Evolutionary conservation across 2,113 vertebrate species (phyloP), one percentile per base, ranked within the genome.

Genomic region (Anolis sagrei): DNA sequence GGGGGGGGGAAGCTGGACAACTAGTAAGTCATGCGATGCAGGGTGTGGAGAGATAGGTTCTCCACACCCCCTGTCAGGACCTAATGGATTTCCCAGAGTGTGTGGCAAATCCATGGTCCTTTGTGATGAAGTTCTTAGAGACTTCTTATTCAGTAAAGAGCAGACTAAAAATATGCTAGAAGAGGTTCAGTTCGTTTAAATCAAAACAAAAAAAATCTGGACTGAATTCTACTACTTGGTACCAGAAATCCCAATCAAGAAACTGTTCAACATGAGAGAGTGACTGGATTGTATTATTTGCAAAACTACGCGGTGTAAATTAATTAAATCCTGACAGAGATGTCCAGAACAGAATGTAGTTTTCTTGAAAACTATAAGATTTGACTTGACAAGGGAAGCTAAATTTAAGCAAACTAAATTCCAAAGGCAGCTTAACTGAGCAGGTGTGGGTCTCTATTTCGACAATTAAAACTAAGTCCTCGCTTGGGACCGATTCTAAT

Each of bases 381-480:
- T n/a, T 54, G 29, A 32, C n/a, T 32, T 58, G n/a, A 77, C 49
- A 54, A 54, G 49, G n/a, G 6, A 19, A 48, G 49, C 48, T 77
- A 54, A 77, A 77, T 77, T 32, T 77, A 77, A 77, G 21, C 18
- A 32, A 76, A 76, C 74, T 72, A 36, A 73, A 73, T 73, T 73
- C 36, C 72, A 73, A 19, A 73, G 21, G 72, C 72, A 39, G 72
- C 36, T 25, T 73, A 73, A 10, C 16, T 39, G 16, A 19, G 16
- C 18, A 72, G 32, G 34, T 39, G 14, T 36, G 19, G 36, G 34
- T 3, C 34, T 44, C 19, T 73, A 34, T 73, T 73, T 73, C 34
- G 39, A 73, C 34, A 39, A 73, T 73, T 73, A 73, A 73, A 16
- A 19, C 27, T 9, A 44, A 39, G 36, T 13, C 36, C 36, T 39